Evolutionary conservation across 1,140 invertebrate genomes (phyloP), one percentile per base, ranked within the genome.

Genomic region (Hylaeus anthracinus): DNA sequence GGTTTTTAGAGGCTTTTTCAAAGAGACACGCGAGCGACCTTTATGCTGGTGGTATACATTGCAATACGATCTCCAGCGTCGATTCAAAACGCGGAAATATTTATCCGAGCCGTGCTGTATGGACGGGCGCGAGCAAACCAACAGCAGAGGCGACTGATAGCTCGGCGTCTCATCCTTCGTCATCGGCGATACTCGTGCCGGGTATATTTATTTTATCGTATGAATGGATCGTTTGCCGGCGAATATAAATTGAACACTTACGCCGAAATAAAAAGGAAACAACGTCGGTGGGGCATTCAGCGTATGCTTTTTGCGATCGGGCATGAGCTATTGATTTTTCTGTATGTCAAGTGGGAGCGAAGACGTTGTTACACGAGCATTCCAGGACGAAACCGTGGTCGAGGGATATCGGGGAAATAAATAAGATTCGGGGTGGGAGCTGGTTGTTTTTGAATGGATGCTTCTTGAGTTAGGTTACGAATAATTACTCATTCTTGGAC

Each of bases 141-240:
- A 51, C 53, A 43, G 63, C n/a, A 65, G 26, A 43, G 74, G 5
- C 43, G 51, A 45, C 51, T 41, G 77, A 72, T 78, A 70, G 66
- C 41, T 48, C 70, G n/a, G 41, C 43, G 53, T 79, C 71, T 79
- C 77, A 8, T 56, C 12, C 71, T 66, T 66, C 71, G 55, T 79
- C 61, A 74, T 67, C 72, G 55, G 14, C 3, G 41, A 8, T 15
- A 37, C 60, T 72, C 67, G 66, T 64, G 63, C 64, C 39, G 26
- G 3, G 63, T 69, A 58, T 63, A 66, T 75, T 75, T 81, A 81
- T 75, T 75, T 70, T 72, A 15, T n/a, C 14, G 51, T 14, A 37
- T 84, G 82, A 84, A 84, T 84, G 55, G 72, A 41, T 84, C 66
- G 79, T 84, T 81, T 77, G 72, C 72, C 45, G 9, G 39, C 43